Base-by-base conservation (phyloP, 2,113 vertebrate genomes). In the Amphilophus citrinellus region DNA sequence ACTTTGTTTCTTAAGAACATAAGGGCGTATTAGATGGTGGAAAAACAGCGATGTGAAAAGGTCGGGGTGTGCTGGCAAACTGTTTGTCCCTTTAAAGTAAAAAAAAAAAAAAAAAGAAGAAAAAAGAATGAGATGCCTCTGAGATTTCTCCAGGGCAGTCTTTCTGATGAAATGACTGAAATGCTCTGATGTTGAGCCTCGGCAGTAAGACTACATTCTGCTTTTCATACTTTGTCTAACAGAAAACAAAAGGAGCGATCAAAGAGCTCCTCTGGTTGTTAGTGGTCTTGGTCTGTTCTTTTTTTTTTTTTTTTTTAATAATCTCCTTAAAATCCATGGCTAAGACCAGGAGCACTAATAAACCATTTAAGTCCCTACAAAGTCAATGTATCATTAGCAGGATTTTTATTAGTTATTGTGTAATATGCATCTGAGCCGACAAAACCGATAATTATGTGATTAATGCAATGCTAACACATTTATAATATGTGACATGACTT, bases 201-300 rank as follows among this genome's bases (percentile, higher is more conserved):
- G 42, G 68, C 85, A 89, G 82, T 71, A 60, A 63, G 68, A 73
- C 61, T 65, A 61, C 59, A 62, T 83, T 90, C 78, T 84, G 81
- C 65, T 88, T 89, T 92, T 89, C 73, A 89, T 90, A 56, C 85
- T 87, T 79, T 66, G 61, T 30, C 78, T 88, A 91, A 92, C 77
- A 60, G 88, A 86, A 92, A 92, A 89, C 89, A 93, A 92, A 81
- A 84, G 79, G 20, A 77, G 63, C 78, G 92, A 91, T 93, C 84
- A 91, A 92, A 92, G 82, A 57, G 18, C 62, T 84, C 22, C 10
- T 79, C 44, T 82, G 2, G 3, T 66, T 76, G 58, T 85, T 39
- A 32, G 76, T 37, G 80, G 76, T 84, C 61, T 76, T 79, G 76
- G 82, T 50, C 47, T 50, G 24, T 27, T 22, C 22, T n/a, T 47